phyloP scores from a whole-genome alignment of 2,797 vertebrate genomes.

The Phalloptychus januarius region DNA sequence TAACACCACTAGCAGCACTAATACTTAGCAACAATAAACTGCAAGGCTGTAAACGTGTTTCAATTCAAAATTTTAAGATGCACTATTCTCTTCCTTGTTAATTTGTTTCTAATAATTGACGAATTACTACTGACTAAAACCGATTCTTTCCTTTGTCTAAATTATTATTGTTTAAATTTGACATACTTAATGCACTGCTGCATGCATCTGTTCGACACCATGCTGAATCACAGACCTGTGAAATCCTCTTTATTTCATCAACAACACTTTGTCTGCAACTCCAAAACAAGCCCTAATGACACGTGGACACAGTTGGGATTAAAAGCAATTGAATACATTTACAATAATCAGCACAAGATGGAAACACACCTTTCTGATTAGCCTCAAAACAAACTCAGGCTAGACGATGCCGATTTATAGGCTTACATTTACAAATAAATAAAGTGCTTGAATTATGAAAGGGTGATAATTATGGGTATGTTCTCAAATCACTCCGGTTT shows the following conservation, averaged over 20 bases:
- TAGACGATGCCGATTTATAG: neutral
- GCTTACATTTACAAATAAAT: neutral
- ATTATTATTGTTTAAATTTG: neutral
- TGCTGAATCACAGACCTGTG: constrained; percentile 83
- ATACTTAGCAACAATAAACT: neutral
- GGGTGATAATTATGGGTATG: constrained; percentile 12
- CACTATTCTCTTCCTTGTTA: neutral
- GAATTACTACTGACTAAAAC: constrained; percentile 6
- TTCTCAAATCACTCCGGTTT: constrained; percentile 29
- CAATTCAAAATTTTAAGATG: neutral
- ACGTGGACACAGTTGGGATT: constrained; percentile 68
- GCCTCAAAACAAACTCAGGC: neutral
- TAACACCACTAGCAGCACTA: neutral
- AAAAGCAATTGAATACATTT: constrained; percentile 38
- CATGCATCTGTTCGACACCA: constrained; percentile 61
- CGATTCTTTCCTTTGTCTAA: neutral
- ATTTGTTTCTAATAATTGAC: neutral
- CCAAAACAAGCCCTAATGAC: constrained; percentile 92
- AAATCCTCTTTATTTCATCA: constrained; percentile 97
- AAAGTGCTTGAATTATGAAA: neutral
- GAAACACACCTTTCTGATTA: constrained; percentile 8
- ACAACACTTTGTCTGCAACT: constrained; percentile 98
- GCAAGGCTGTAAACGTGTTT: neutral
- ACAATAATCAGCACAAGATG: constrained; percentile 10
- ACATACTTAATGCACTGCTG: constrained; percentile 1